A percentile compares a stretch with the other conserved stretches of the same genome.
These are phyloP conservation scores for Prorops nasuta DNA, from an alignment of 1,140 invertebrate species.

Conservation along the genomic window DNA sequence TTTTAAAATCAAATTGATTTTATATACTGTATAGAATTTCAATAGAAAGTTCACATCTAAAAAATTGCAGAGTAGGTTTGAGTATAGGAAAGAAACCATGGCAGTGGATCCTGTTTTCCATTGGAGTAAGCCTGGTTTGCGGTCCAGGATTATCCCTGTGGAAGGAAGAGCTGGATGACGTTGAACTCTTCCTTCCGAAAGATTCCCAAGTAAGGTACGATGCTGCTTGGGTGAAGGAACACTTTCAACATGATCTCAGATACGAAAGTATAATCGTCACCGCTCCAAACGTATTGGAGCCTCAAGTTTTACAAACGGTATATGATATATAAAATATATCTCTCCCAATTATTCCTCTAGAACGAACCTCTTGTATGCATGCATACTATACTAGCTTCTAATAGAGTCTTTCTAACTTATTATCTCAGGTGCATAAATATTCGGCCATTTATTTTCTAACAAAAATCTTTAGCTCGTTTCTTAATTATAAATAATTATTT, in stretches of 20 bases:
- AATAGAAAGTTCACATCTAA: not conserved
- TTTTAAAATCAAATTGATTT: too few species aligned
- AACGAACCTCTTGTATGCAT: too few species aligned
- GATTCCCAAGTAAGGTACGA: conserved; percentile 41
- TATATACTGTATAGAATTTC: too few species aligned
- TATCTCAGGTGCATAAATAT: conserved; percentile 2
- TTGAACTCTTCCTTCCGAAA: conserved; percentile 36
- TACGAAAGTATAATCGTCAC: conserved; percentile 53
- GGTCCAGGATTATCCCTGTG: conserved; percentile 39
- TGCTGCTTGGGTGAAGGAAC: conserved; percentile 44
- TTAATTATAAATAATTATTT: conserved; percentile 4
- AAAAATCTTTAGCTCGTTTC: too few species aligned
- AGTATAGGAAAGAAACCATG: conserved; percentile 45
- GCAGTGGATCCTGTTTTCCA: conserved; percentile 39
- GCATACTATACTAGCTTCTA: too few species aligned
- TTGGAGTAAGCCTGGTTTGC: conserved; percentile 36
- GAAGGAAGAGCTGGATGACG: conserved; percentile 41
- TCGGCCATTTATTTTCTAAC: not conserved
- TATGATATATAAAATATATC: too few species aligned
- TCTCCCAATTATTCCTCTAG: too few species aligned
- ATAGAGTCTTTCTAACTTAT: too few species aligned
- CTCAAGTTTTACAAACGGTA: conserved; percentile 49
- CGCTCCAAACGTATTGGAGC: conserved; percentile 51
- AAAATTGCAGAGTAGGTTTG: conserved; percentile 38
- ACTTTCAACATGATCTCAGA: conserved; percentile 50